phyloP scores from a whole-genome alignment of 2,797 vertebrate species.

The Schizopygopsis malacanthus region DNA sequence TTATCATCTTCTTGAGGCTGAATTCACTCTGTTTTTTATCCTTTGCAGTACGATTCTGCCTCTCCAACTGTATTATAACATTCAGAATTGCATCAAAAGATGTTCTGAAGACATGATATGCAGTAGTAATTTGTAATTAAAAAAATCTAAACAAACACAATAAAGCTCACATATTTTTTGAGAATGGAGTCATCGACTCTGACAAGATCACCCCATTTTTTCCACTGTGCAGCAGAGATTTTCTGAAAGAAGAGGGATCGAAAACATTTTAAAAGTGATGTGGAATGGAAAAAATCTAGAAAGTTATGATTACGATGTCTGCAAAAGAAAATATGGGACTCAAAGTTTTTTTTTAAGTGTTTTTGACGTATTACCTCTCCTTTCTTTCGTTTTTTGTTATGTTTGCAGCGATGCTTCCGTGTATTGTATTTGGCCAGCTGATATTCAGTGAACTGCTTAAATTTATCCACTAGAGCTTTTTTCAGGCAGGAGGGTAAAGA shows the following conservation, averaged over 20 bases:
- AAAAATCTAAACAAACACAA: background rate
- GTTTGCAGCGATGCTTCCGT: conserved; percentile 78
- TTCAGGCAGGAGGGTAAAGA: conserved; percentile 85
- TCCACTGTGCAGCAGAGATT: conserved; percentile 47
- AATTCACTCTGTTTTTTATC: conserved; percentile 80
- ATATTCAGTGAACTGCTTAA: conserved; percentile 88
- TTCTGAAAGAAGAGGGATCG: conserved; percentile 57
- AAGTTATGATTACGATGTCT: background rate
- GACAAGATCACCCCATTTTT: conserved; percentile 66
- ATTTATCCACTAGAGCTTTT: conserved; percentile 84
- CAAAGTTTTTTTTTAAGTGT: background rate
- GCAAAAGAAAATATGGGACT: background rate
- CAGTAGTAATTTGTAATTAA: background rate
- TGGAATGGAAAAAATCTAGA: background rate
- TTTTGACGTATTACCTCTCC: conserved; percentile 63
- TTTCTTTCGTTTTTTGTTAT: conserved; percentile 63
- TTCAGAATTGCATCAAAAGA: background rate
- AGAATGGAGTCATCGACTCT: conserved; percentile 56
- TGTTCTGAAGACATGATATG: background rate
- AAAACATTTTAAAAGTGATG: conserved; percentile 11
- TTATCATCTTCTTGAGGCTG: conserved; percentile 87
- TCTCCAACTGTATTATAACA: conserved; percentile 56
- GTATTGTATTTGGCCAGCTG: conserved; percentile 92
- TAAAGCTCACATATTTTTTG: conserved; percentile 69
- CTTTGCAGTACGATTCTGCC: conserved; percentile 52